These are phyloP conservation scores for Brienomyrus longianalis DNA, from an alignment of 2,113 vertebrate genomes.

Conservation along the genomic window DNA sequence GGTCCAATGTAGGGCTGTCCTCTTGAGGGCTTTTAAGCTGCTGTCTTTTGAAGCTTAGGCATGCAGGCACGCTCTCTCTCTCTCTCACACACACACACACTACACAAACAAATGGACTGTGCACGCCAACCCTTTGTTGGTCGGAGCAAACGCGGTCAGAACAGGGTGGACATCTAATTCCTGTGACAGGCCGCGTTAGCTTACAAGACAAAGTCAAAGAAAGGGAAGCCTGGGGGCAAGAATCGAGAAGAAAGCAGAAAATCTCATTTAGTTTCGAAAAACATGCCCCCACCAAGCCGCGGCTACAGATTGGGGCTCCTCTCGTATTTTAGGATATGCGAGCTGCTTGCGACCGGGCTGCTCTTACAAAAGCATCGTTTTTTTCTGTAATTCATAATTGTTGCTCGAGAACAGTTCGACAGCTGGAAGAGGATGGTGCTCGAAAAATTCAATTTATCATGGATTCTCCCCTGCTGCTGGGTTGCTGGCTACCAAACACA, in stretches of 20 bases:
- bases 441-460: not conserved
- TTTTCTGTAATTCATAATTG: not conserved
- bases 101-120: conserved; percentile 27
- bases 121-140: conserved; percentile 25
- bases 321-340: not conserved
- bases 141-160: conserved; percentile 19
- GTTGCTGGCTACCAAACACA: not conserved
- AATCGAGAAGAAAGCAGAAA: conserved; percentile 21
- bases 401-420: not conserved
- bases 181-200: conserved; percentile 28
- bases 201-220: conserved; percentile 15
- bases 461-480: not conserved
- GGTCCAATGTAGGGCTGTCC: not conserved
- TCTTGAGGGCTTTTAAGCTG: not conserved
- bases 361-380: not conserved
- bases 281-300: not conserved
- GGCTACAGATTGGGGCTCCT: not conserved
- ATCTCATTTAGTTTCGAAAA: conserved; percentile 3
- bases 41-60: conserved; percentile 21
- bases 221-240: conserved; percentile 22
- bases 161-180: conserved; percentile 31
- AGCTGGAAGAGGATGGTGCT: not conserved
- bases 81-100: conserved; percentile 15
- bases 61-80: not conserved
- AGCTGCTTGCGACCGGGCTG: not conserved